Base-by-base conservation (phyloP, 2,797 vertebrate species). In the Diceros bicornis region DNA sequence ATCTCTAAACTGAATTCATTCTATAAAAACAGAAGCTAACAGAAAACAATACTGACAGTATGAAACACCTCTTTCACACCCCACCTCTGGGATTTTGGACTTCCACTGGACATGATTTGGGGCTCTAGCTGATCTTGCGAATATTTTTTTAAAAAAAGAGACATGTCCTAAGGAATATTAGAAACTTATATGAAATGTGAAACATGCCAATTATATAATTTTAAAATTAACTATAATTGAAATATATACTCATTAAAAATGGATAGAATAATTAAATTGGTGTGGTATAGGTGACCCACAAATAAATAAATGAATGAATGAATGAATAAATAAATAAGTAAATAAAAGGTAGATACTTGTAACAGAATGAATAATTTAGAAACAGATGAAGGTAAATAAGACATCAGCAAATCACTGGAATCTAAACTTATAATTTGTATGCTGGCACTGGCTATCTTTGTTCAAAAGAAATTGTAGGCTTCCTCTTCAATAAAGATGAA, bases 191-290 rank as follows among this genome's bases (percentile, higher is more conserved):
- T 62, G 12, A 91, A 82, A 91, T 77, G 75, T 37, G n/a, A 94
- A 85, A 71, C 23, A 75, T 52, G 23, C 1, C 27, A 89, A 79
- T 50, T 78, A 64, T 18, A 89, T n/a, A 69, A 72, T 64, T 64
- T n/a, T 37, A 79, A 84, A 83, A 72, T 2, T 29, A 62, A 71
- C 7, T 37, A 74, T 32, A 79, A 68, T 79, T 89, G 37, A 23
- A 92, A 89, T 68, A 72, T 55, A 55, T 62, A 34, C 25, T 95
- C 12, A 74, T 86, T 62, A 44, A 90, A 95, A 81, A 87, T 41
- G 50, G 10, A 16, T 62, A 14, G 55, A 85, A 44, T 61, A 86
- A 86, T 41, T n/a, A 52, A 44, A 59, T 50, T 91, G 25, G 1
- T 47, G 2, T 44, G 69, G n/a, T 25, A 74, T 2, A 59, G 14